A percentile compares a stretch with the other conserved stretches of the same genome.
phyloP scores from a whole-genome alignment of 2,113 vertebrate genomes.

The Lonchura striata region DNA sequence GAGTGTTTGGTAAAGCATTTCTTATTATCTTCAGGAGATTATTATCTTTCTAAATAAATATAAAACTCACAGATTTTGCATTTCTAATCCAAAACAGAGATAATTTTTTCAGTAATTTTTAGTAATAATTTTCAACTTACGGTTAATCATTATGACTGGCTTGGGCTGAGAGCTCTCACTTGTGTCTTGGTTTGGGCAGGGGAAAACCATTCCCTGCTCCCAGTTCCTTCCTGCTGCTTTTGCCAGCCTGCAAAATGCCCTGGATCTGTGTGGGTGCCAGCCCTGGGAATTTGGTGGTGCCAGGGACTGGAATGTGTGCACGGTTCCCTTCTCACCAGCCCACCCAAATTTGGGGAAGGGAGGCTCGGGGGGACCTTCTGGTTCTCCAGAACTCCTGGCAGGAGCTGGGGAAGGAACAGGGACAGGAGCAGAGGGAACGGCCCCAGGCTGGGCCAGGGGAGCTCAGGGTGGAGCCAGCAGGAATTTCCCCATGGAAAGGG shows the following conservation, averaged over 20 bases:
- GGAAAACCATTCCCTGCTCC: neutral
- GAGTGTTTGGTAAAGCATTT: neutral
- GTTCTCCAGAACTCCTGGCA: accelerated
- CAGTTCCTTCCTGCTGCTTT: neutral
- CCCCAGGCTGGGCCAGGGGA: neutral
- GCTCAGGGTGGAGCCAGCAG: neutral
- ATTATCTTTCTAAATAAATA: neutral
- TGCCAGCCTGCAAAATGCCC: accelerated
- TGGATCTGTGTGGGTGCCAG: accelerated
- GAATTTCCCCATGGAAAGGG: neutral
- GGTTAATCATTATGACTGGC: neutral
- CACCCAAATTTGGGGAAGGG: neutral
- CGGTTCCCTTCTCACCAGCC: neutral
- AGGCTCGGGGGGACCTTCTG: neutral
- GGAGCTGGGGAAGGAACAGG: neutral
- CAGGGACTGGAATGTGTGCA: neutral
- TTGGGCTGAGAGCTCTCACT: no score
- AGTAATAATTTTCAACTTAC: neutral
- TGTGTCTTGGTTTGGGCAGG: neutral
- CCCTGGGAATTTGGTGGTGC: neutral
- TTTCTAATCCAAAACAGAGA: neutral
- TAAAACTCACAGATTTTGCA: neutral
- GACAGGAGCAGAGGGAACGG: neutral
- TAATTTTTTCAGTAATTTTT: neutral
- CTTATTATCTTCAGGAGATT: neutral